Base-by-base conservation (phyloP, 1,140 invertebrate species). In the Pseudomyrmex flavicornis region DNA sequence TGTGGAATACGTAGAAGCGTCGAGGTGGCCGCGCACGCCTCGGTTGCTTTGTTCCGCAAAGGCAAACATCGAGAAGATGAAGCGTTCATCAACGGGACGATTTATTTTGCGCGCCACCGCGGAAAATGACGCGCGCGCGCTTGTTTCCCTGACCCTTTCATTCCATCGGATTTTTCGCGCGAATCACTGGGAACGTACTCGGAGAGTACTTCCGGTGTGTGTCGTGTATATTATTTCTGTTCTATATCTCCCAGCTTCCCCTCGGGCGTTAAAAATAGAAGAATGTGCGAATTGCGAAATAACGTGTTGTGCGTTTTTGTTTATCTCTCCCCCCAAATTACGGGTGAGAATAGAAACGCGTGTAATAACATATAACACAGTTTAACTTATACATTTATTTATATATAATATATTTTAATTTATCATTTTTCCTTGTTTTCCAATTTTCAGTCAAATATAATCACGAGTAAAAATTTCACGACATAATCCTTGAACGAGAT, bases 81-180 rank as follows among this genome's bases (percentile, higher is more conserved):
- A 70, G 54, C 68, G 44, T 72, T 80, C 76, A 80, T 80, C 66
- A 70, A 35, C 76, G 66, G 54, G 20, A 80, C 76, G 66, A 80
- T 80, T 80, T 72, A 80, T 79, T 70, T 69, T 70, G 56, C 76
- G 76, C 66, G 76, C 54, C 54, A n/a, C 22, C 54, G 66, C 66
- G 66, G 54, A 72, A 80, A 80, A 80, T 80, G 66, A 70, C 54
- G 70, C 44, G 20, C 22, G 52, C 54, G 66, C 54, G 54, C 76
- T 20, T 52, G 66, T 79, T 70, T 10, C 54, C 7, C 4, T 35
- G 76, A 80, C 59, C 76, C 17, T 72, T 59, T 54, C 54, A 79
- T 80, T 80, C 54, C 61, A 70, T 70, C 44, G 20, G 66, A 59
- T 59, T 79, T 65, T 22, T 80, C 54, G 20, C 44, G 22, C 35